These are phyloP conservation scores for Balaenoptera acutorostrata DNA, from an alignment of 2,113 vertebrate species.

Conservation along the genomic window DNA sequence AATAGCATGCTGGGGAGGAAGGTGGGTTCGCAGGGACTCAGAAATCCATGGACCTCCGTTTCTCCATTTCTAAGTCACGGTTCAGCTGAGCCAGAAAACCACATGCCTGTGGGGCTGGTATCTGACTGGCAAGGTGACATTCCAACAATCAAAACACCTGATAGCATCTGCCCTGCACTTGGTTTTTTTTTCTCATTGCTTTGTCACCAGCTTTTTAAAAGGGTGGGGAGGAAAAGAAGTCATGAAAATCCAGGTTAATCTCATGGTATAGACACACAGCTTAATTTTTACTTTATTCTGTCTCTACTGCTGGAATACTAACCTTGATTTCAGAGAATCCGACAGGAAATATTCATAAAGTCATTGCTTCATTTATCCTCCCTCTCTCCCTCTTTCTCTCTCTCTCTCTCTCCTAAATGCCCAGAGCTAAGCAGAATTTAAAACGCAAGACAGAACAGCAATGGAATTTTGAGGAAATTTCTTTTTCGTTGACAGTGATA, in stretches of 20 bases:
- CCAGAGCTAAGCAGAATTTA: neutral
- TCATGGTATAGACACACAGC: neutral
- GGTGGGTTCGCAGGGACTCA: neutral
- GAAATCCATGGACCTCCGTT: neutral
- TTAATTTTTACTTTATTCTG: neutral
- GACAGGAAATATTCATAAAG: neutral
- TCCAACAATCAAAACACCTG: neutral
- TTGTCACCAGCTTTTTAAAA: neutral
- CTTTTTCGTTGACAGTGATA: neutral
- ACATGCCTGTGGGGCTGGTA: neutral
- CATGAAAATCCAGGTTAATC: neutral
- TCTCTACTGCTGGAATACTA: neutral
- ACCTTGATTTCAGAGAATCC: neutral
- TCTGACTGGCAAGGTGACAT: neutral
- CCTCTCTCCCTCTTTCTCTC: neutral
- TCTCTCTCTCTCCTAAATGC: neutral
- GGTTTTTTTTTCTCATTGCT: neutral
- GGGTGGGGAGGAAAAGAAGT: neutral
- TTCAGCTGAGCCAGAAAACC: neutral
- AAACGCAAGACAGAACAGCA: neutral
- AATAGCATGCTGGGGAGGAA: neutral
- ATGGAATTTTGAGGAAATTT: neutral
- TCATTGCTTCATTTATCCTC: neutral
- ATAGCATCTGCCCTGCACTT: neutral
- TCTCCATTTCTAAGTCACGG: neutral